phyloP scores from a whole-genome alignment of 2,888 invertebrate species.

The Epinotia brunnichana region DNA sequence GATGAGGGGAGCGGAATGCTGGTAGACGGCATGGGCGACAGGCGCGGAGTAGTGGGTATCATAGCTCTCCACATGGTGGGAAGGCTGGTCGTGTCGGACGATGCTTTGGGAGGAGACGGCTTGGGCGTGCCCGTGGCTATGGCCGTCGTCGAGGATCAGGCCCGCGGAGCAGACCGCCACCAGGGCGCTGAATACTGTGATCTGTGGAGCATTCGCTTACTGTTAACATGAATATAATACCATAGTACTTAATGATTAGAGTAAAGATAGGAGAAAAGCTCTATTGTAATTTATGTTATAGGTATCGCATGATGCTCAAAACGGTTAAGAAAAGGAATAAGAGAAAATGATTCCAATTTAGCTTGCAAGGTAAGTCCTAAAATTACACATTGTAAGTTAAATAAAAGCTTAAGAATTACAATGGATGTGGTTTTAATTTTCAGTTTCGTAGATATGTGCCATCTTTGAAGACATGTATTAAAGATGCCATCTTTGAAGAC shows the following conservation, averaged over 20 bases:
- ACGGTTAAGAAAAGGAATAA: not conserved
- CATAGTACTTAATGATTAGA: not conserved
- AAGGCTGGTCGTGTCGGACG: slow-evolving; percentile 69
- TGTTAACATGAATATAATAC: not conserved
- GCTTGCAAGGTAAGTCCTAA: no score
- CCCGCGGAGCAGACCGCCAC: slow-evolving; percentile 79
- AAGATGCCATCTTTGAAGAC: no score
- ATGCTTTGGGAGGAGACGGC: slow-evolving; percentile 78
- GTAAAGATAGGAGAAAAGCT: not conserved
- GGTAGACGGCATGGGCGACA: slow-evolving; percentile 52
- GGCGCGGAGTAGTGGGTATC: slow-evolving; percentile 55
- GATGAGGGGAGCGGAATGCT: slow-evolving; percentile 48
- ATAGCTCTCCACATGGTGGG: slow-evolving; percentile 55
- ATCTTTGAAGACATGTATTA: no score
- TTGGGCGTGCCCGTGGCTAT: slow-evolving; percentile 56
- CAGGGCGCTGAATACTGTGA: slow-evolving; percentile 70
- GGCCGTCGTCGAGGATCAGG: slow-evolving; percentile 64
- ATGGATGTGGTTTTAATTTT: not conserved
- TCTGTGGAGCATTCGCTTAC: slow-evolving; percentile 59
- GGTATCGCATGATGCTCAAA: not conserved
- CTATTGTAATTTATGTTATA: not conserved
- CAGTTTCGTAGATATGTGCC: no score
- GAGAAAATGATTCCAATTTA: no score
- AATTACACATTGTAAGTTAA: no score
- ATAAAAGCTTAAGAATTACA: no score